These are phyloP conservation scores for Erynnis tages DNA, from an alignment of 2,888 invertebrate species.

Conservation along the genomic window DNA sequence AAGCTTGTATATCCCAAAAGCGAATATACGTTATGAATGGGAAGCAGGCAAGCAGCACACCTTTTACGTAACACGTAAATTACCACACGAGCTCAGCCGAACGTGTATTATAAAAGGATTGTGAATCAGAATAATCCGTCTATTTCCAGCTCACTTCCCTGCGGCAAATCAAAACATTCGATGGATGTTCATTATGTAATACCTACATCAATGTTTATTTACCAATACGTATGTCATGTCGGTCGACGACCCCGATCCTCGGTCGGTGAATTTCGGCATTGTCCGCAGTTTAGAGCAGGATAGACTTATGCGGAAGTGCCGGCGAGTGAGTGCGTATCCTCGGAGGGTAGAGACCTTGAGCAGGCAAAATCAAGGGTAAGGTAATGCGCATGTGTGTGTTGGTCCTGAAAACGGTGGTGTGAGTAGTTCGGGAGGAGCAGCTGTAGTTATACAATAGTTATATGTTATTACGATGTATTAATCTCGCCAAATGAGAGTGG, in stretches of 20 bases:
- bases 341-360: constrained; percentile 81
- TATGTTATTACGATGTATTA: constrained; percentile 18
- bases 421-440: constrained; percentile 44
- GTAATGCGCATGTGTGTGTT: constrained; percentile 61
- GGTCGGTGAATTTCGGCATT: constrained; percentile 73
- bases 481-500: constrained; percentile 11
- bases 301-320: constrained; percentile 50
- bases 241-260: constrained; percentile 68
- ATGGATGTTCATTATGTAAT: constrained; percentile 59
- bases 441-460: constrained; percentile 21
- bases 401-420: constrained; percentile 33
- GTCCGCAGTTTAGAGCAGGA: constrained; percentile 67
- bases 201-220: constrained; percentile 72
- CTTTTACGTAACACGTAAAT: background rate
- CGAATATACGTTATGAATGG: background rate
- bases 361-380: constrained; percentile 81
- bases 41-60: background rate
- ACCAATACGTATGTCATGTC: constrained; percentile 71
- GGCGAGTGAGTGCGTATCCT: constrained; percentile 55
- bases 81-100: background rate
- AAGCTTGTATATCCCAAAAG: background rate
- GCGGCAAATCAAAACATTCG: constrained; percentile 41
- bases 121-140: constrained; percentile 19
- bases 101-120: constrained; percentile 6
- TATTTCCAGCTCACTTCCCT: constrained; percentile 22